Base-by-base conservation (phyloP, 2,888 invertebrate genomes). In the Argynnis bischoffii region DNA sequence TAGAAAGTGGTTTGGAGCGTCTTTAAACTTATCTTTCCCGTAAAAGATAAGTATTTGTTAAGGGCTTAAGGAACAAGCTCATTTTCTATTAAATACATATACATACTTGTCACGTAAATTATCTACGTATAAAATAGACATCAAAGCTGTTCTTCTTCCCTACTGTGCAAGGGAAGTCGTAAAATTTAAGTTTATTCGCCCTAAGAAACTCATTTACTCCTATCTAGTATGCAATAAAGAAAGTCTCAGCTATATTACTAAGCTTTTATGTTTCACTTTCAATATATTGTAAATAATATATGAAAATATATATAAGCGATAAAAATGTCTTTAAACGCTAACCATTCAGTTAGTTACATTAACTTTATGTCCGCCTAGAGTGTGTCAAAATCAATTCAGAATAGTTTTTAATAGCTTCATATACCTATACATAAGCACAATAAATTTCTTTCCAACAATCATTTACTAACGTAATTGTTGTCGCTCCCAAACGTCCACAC, bases 151-250 rank as follows among this genome's bases (percentile, higher is more conserved):
- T 21, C 18, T 56, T 56, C 55, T 46, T 41, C 56, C 41, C 47
- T 47, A 50, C 63, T 54, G 53, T 46, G 51, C 54, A 53, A n/a
- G 66, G 69, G 66, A 69, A 69, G 66, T 66, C 69, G 31, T 69
- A 63, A 69, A 69, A 55, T 55, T 51, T 57, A 54, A 66, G 63
- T 66, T 69, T 57, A 69, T 69, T 63, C 63, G 18, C 53, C 56
- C 66, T 57, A 57, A 48, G 61, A 66, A 54, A 63, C 14, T 61
- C 48, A 65, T 57, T 66, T 66, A 63, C 55, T 63, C 50, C 57
- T 57, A 69, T 66, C 6, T 46, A 11, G 46, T 57, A 18, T 57
- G 46, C 47, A 18, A 31, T 50, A 57, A 57, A 57, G 57, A 55
- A 55, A 55, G 5, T 57, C 56, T 46, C 46, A 21, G 46, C 46